Evolutionary conservation across 1,140 invertebrate species (phyloP), one percentile per base, ranked within the genome.

Genomic region (Bombus soroeensis): DNA sequence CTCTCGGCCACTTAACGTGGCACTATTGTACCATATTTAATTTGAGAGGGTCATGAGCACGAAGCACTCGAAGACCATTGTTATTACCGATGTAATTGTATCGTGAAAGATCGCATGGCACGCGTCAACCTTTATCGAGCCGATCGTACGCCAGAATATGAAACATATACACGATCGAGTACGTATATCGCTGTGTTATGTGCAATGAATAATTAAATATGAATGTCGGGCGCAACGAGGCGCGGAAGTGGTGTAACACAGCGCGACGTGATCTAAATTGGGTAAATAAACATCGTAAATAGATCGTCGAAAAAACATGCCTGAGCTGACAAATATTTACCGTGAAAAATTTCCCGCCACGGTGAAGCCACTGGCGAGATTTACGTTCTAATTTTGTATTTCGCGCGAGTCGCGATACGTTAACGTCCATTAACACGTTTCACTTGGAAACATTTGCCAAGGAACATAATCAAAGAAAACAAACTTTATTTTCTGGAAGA

Each of bases 301-400:
- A 59, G 53, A 59, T 59, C 34, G 15, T 3, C 8, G n/a, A 32
- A 59, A 76, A 59, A 59, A n/a, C 28, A 15, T 10, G 25, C 1
- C 64, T 2, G 59, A 3, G 6, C 28, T 25, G 57, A 22, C 5
- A 53, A 77, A 75, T 53, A 64, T 78, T 41, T 43, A 41, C 8
- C 5, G 8, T 5, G n/a, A 70, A 80, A 70, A 70, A 80, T 70
- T 10, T 41, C 13, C 5, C 37, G 3, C 13, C 18, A 13, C 34
- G 3, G 1, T 28, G 9, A 22, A 28, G 43, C 25, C 39, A 41
- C 18, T 22, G n/a, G 1, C 18, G 3, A 68, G 32, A 10, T 41
- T 1, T 15, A 39, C 32, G 41, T 15, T 80, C 43, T 70, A 80
- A 80, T 80, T 80, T 80, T 80, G 70, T 39, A 25, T 39, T 53